Evolutionary conservation across 1,140 invertebrate species (phyloP).

Genomic region (Listronotus oregonensis): DNA sequence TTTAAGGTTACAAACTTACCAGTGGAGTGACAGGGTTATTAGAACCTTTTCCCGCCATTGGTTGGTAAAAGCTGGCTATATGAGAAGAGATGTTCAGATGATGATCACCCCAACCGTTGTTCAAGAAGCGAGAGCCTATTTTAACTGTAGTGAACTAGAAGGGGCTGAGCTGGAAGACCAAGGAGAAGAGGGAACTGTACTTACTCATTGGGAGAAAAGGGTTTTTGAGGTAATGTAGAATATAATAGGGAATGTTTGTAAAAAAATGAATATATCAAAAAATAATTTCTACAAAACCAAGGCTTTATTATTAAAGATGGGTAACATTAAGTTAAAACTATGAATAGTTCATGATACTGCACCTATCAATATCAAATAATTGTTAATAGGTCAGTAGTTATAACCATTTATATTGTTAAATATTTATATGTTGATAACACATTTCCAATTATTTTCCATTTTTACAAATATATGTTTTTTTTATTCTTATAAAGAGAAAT

Average conservation of each 20-base stretch:
- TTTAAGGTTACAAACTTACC: slow-evolving; percentile 81
- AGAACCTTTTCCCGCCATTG: slow-evolving; percentile 81
- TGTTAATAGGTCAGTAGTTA: too few species aligned
- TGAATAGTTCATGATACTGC: too few species aligned
- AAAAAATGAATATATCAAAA: too few species aligned
- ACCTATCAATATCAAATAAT: too few species aligned
- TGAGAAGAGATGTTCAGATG: slow-evolving; percentile 80
- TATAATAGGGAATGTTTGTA: background rate
- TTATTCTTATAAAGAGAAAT: too few species aligned
- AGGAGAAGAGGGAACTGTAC: slow-evolving; percentile 92
- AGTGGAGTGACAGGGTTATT: slow-evolving; percentile 92
- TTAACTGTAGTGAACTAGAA: slow-evolving; percentile 87
- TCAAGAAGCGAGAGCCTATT: slow-evolving; percentile 85
- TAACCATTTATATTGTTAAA: too few species aligned
- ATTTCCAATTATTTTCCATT: too few species aligned
- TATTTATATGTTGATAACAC: too few species aligned
- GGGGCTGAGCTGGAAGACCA: slow-evolving; percentile 98
- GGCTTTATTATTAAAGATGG: too few species aligned
- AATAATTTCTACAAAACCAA: too few species aligned
- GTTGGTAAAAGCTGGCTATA: slow-evolving; percentile 79
- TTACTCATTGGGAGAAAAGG: slow-evolving; percentile 99
- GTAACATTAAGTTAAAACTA: too few species aligned
- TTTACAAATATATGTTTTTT: too few species aligned
- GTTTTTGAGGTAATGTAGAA: slow-evolving; percentile 81
- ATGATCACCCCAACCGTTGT: slow-evolving; percentile 91